phyloP scores from a whole-genome alignment of 2,113 vertebrate species.

The Sinocyclocheilus anophthalmus region DNA sequence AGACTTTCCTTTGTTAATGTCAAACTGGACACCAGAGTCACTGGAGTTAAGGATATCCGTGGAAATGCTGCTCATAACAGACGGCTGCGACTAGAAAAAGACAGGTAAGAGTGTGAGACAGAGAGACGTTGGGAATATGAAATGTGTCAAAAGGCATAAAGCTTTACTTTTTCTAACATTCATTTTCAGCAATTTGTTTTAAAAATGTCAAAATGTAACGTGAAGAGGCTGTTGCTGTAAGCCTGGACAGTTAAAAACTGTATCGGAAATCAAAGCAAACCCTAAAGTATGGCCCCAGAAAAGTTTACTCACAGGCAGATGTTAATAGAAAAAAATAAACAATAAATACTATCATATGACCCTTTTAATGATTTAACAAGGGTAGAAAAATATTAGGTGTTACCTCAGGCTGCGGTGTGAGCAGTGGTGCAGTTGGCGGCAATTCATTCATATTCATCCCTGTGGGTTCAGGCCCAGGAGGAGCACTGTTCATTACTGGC shows the following conservation, averaged over 20 bases:
- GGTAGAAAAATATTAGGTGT: background rate
- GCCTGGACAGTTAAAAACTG: background rate
- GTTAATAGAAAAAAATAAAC: background rate
- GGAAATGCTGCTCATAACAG: background rate
- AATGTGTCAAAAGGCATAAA: background rate
- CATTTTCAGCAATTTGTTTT: background rate
- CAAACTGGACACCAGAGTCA: conserved; percentile 51
- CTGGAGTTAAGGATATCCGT: conserved; percentile 9
- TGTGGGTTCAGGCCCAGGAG: conserved; percentile 25
- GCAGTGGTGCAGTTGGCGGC: conserved; percentile 56
- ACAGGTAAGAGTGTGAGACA: background rate
- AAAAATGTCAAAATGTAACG: background rate
- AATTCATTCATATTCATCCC: conserved; percentile 50
- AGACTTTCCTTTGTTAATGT: conserved; percentile 46
- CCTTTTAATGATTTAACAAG: background rate
- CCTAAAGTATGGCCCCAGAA: background rate
- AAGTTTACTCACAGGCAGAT: background rate
- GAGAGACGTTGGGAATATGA: background rate
- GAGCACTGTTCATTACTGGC: conserved; percentile 60
- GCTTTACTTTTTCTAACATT: background rate
- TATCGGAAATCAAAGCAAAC: background rate
- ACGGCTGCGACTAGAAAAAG: conserved; percentile 31
- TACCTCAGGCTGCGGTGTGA: conserved; percentile 62
- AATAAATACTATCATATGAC: background rate
- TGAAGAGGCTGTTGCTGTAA: background rate